phyloP scores from a whole-genome alignment of 2,113 vertebrate species.

The Synodontis membranacea region DNA sequence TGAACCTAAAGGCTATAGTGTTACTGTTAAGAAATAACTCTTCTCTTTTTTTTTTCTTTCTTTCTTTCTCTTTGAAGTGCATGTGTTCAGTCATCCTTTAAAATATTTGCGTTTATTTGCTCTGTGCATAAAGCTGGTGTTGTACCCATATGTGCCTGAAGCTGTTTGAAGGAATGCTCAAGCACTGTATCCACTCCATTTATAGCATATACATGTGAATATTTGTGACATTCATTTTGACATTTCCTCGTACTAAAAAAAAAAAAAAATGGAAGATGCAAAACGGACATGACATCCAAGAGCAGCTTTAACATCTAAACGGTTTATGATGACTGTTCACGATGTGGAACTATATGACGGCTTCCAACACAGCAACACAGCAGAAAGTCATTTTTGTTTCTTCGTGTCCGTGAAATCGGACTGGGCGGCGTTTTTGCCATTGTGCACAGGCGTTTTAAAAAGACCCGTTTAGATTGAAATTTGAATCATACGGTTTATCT shows the following conservation, averaged over 20 bases:
- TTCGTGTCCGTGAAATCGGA: too few species aligned
- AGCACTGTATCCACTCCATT: background rate
- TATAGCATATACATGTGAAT: background rate
- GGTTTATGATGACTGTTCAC: background rate
- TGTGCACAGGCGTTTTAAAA: too few species aligned
- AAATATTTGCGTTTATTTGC: background rate
- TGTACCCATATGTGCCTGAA: background rate
- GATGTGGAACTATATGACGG: too few species aligned
- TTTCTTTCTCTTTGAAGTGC: background rate
- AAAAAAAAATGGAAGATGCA: background rate
- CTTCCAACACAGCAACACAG: too few species aligned
- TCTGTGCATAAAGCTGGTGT: background rate
- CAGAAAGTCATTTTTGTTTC: too few species aligned
- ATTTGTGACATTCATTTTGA: background rate
- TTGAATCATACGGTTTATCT: background rate
- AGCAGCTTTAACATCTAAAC: background rate
- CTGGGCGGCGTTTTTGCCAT: too few species aligned
- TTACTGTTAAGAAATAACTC: background rate
- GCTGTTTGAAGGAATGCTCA: background rate
- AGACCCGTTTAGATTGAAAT: background rate
- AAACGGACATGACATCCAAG: background rate
- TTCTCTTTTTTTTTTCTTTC: background rate
- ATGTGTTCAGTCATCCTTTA: background rate
- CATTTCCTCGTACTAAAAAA: background rate
- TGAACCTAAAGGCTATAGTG: conserved; percentile 29